Evolutionary conservation across 2,113 vertebrate species (phyloP).

Genomic region (Phalacrocorax pelagicus): DNA sequence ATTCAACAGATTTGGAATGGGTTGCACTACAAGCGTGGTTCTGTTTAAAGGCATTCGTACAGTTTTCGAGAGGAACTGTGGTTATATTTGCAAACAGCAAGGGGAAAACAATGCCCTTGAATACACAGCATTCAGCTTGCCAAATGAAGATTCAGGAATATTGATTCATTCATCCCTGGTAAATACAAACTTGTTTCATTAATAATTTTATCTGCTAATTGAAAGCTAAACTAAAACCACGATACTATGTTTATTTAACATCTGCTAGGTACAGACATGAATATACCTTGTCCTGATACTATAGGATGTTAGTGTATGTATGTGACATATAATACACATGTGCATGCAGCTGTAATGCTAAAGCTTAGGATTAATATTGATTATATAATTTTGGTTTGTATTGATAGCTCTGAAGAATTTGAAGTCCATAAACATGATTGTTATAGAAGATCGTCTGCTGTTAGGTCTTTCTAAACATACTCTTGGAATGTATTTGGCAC

Average conservation of each 20-base stretch:
- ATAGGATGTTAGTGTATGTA: background rate
- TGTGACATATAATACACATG: background rate
- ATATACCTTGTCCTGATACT: background rate
- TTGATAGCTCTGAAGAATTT: background rate
- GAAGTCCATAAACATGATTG: background rate
- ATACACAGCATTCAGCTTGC: constrained; percentile 81
- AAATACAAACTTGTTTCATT: constrained; percentile 77
- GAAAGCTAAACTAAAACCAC: constrained; percentile 4
- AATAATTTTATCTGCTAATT: constrained; percentile 26
- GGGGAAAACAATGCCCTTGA: constrained; percentile 84
- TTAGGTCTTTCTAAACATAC: background rate
- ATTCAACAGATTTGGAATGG: constrained; percentile 84
- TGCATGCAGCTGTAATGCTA: background rate
- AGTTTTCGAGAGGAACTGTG: constrained; percentile 92
- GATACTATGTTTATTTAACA: background rate
- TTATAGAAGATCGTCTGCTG: background rate
- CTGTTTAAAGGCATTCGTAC: constrained; percentile 92
- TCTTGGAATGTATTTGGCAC: constrained; percentile 16
- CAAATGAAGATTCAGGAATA: constrained; percentile 85
- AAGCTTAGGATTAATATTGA: background rate
- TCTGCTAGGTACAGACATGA: background rate
- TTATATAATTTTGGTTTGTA: background rate
- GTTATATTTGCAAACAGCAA: constrained; percentile 89
- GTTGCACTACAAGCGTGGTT: constrained; percentile 92
- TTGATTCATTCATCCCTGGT: constrained; percentile 79